Evolutionary conservation across 2,888 invertebrate genomes (phyloP).

Genomic region (Latheticus oryzae): DNA sequence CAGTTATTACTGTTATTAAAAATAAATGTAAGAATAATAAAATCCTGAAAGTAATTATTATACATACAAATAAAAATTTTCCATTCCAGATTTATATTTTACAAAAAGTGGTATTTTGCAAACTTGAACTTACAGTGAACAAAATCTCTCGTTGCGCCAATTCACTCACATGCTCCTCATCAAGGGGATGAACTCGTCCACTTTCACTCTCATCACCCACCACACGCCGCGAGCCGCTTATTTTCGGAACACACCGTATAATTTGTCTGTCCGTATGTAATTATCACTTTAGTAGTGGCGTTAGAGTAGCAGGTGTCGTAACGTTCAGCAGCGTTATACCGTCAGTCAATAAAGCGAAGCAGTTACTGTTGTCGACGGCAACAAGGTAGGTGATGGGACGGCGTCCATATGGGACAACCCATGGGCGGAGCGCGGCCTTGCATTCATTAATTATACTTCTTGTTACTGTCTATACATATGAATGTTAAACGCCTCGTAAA

Average conservation of each 20-base stretch:
- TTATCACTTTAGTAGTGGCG: slow-evolving; percentile 43
- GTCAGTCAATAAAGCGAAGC: slow-evolving; percentile 50
- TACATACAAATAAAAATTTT: too few relatives aligned
- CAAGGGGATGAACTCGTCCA: slow-evolving; percentile 15
- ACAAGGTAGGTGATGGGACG: slow-evolving; percentile 56
- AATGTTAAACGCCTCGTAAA: slow-evolving; percentile 38
- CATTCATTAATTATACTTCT: slow-evolving; percentile 60
- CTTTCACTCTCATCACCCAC: slow-evolving; percentile 22
- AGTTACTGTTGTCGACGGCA: slow-evolving; percentile 49
- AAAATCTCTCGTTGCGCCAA: slow-evolving; percentile 1
- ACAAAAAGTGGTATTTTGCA: too few relatives aligned
- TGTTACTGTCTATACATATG: slow-evolving; percentile 51
- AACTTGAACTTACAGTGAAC: slow-evolving; percentile 19
- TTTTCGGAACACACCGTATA: slow-evolving; percentile 34
- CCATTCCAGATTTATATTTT: too few relatives aligned
- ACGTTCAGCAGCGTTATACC: slow-evolving; percentile 44
- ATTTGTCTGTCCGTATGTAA: slow-evolving; percentile 36
- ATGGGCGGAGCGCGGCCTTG: slow-evolving; percentile 55
- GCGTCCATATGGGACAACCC: slow-evolving; percentile 52
- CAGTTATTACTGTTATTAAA: too few relatives aligned
- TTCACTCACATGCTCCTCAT: too few relatives aligned
- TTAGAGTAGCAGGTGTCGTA: slow-evolving; percentile 38
- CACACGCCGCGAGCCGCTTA: slow-evolving; percentile 21
- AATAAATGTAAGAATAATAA: too few relatives aligned
- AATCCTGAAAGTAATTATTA: too few relatives aligned